Base-by-base conservation (phyloP, 1,140 invertebrate genomes). In the Sinella curviseta region DNA sequence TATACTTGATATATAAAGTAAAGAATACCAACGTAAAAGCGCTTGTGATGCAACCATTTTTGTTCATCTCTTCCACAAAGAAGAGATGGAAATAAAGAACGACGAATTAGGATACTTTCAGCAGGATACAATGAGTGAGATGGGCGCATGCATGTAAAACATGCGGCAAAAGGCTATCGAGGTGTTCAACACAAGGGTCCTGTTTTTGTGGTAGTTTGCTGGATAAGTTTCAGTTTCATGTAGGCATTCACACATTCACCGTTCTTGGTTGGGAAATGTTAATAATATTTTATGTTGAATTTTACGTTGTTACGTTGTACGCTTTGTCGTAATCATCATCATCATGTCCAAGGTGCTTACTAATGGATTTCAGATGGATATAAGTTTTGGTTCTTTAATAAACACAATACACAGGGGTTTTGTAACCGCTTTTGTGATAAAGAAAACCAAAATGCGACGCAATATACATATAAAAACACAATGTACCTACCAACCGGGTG, bases 21-120 rank as follows among this genome's bases (percentile, higher is more conserved):
- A n/a, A n/a, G n/a, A n/a, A n/a, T n/a, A n/a, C n/a, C n/a, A n/a
- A n/a, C n/a, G n/a, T n/a, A n/a, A n/a, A n/a, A n/a, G n/a, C n/a
- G n/a, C n/a, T n/a, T n/a, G n/a, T n/a, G n/a, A 48, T 48, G 8
- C 39, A 60, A 60, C 57, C 57, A 60, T 60, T 60, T 60, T 60
- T 60, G 8, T 60, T 60, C 24, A 60, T 60, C 12, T 60, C n/a
- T n/a, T n/a, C n/a, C n/a, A n/a, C n/a, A n/a, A 60, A 12, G 14
- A 60, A 17, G 57, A 60, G 39, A 60, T 26, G 24, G 3, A 60
- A 14, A 60, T 60, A 60, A 3, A 16, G 8, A 60, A n/a, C 57
- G 8, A 12, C 3, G 57, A 14, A 60, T 60, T 48, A 48, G 24
- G 14, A 26, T 14, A 60, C 24, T 60, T 8, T 60, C 24, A 60